These are phyloP conservation scores for Silvanus unidentatus DNA, from an alignment of 2,888 invertebrate species.

Conservation along the genomic window DNA sequence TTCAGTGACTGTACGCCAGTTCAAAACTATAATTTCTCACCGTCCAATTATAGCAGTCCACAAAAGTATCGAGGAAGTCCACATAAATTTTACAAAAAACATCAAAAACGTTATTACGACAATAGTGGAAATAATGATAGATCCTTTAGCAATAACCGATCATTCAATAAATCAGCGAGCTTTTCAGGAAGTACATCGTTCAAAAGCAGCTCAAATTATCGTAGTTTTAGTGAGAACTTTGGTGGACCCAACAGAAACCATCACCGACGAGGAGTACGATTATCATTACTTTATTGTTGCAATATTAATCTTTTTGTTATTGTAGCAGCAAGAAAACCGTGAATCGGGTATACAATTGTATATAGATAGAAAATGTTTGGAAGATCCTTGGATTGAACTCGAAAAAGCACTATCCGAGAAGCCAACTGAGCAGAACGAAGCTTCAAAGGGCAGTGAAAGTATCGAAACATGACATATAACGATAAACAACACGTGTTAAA, in stretches of 20 bases:
- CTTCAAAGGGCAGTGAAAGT: conserved; percentile 3
- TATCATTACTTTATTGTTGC: too few species aligned
- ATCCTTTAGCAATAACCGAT: conserved; percentile 7
- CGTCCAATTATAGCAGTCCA: conserved; percentile 13
- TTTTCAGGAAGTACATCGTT: too few species aligned
- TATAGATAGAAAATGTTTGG: conserved; percentile 14
- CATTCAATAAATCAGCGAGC: conserved; percentile 4
- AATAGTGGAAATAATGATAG: conserved; percentile 3
- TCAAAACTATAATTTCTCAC: conserved; percentile 8
- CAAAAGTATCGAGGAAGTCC: neutral
- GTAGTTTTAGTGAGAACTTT: too few species aligned
- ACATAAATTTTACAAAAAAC: conserved; percentile 13
- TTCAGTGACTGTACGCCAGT: conserved; percentile 12
- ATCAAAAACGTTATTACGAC: conserved; percentile 13
- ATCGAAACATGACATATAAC: conserved; percentile 1
- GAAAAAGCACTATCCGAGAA: conserved; percentile 8
- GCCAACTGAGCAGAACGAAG: conserved; percentile 2
- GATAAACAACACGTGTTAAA: too few species aligned
- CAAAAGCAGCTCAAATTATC: too few species aligned
- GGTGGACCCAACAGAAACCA: too few species aligned
- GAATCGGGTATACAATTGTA: conserved; percentile 12
- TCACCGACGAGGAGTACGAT: too few species aligned
- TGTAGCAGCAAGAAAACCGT: conserved; percentile 7
- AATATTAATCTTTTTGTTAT: conserved; percentile 5
- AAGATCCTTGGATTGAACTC: conserved; percentile 17